phyloP scores from a whole-genome alignment of 2,113 vertebrate species.

The Nycticryphes semicollaris region DNA sequence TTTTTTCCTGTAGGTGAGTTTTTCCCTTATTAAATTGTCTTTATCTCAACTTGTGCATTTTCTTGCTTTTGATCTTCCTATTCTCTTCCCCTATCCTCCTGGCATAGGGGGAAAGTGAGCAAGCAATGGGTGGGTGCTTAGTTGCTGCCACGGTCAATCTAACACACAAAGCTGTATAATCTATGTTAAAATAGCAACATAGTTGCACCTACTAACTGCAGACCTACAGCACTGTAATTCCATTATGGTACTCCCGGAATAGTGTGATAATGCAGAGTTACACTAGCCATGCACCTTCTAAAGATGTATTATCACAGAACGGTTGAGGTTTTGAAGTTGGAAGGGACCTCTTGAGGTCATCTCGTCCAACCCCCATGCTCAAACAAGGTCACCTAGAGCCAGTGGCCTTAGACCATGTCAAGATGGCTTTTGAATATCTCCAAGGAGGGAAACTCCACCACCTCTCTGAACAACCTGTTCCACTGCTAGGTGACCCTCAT shows the following conservation, averaged over 20 bases:
- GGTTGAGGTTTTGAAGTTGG: no score
- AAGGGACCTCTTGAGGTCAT: no score
- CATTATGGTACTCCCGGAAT: background rate
- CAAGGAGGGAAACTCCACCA: no score
- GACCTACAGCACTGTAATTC: background rate
- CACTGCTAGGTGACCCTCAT: no score
- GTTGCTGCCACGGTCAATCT: background rate
- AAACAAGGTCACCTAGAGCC: no score
- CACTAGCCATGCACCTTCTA: background rate
- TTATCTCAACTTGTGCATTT: no score
- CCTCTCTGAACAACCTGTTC: no score
- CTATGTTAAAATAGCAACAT: background rate
- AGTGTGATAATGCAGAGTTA: background rate
- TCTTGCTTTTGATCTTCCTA: background rate
- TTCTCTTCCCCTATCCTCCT: background rate
- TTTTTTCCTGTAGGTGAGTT: no score
- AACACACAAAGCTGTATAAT: background rate
- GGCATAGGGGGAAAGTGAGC: background rate
- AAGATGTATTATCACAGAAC: background rate
- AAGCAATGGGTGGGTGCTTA: background rate
- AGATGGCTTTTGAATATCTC: no score
- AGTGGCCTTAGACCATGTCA: no score
- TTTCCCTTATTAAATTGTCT: no score
- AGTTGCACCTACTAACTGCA: background rate
- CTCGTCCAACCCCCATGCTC: no score